These are phyloP conservation scores for Nematolebias whitei DNA, from an alignment of 2,113 vertebrate species.

Conservation along the genomic window DNA sequence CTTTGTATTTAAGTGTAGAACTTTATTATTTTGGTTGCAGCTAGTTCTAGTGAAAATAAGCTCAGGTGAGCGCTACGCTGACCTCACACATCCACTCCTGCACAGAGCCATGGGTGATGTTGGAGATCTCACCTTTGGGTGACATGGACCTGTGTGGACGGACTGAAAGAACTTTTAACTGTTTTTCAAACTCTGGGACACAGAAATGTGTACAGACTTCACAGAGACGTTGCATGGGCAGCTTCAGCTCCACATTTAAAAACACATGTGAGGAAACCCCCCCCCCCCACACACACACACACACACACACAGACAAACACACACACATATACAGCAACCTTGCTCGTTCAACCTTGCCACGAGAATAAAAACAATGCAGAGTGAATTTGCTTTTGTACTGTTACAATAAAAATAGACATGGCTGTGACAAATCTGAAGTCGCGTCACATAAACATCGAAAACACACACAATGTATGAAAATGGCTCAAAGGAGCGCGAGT, in stretches of 20 bases:
- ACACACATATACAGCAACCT: conserved; percentile 26
- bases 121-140: conserved; percentile 29
- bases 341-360: conserved; percentile 49
- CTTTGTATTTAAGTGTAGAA: background rate
- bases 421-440: conserved; percentile 41
- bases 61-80: background rate
- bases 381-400: conserved; percentile 30
- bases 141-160: conserved; percentile 26
- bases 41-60: conserved; percentile 22
- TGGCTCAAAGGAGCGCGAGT: conserved; percentile 31
- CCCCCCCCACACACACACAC: background rate
- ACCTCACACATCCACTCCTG: background rate
- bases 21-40: background rate
- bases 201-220: background rate
- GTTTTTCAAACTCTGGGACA: conserved; percentile 33
- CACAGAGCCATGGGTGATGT: conserved; percentile 15
- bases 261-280: conserved; percentile 12
- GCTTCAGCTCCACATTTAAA: conserved; percentile 24
- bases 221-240: conserved; percentile 51
- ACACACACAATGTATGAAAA: conserved; percentile 29
- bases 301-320: conserved; percentile 4
- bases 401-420: conserved; percentile 43
- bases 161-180: conserved; percentile 29
- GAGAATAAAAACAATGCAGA: conserved; percentile 29
- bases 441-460: conserved; percentile 22